phyloP scores from a whole-genome alignment of 1,140 invertebrate species.

The Dinothrombium tinctorium region DNA sequence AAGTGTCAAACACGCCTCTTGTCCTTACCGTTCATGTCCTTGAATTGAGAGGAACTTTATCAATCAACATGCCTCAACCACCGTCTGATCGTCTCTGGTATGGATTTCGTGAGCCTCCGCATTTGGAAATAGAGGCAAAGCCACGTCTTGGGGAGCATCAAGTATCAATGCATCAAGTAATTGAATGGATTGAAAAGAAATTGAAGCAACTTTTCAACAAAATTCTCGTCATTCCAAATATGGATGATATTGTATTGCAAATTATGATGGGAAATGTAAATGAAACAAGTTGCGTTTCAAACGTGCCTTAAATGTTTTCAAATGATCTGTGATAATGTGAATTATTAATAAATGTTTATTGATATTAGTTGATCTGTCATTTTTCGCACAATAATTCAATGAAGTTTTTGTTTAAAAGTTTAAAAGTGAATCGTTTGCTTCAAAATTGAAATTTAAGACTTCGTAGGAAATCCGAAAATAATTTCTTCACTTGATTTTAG shows the following conservation, averaged over 20 bases:
- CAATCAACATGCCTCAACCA: conserved; percentile 53
- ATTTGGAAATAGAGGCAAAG: conserved; percentile 50
- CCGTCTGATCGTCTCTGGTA: conserved; percentile 79
- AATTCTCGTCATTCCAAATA: conserved; percentile 66
- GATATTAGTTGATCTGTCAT: no score
- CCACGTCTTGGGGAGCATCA: conserved; percentile 63
- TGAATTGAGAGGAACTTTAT: conserved; percentile 41
- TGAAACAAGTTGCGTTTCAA: no score
- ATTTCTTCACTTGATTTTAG: no score
- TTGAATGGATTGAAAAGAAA: conserved; percentile 75
- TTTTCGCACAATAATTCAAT: no score
- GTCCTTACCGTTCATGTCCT: conserved; percentile 65
- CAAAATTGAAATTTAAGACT: no score
- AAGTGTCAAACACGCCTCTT: conserved; percentile 71
- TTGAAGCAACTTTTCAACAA: conserved; percentile 47
- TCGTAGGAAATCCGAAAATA: no score
- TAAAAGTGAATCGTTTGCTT: no score
- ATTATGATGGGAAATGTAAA: conserved; percentile 22
- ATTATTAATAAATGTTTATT: no score
- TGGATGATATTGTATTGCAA: conserved; percentile 65
- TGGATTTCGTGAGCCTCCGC: conserved; percentile 38
- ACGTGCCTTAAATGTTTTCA: no score
- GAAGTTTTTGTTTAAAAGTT: no score
- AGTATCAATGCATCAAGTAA: conserved; percentile 54
- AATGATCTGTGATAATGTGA: no score